phyloP scores from a whole-genome alignment of 2,888 invertebrate genomes.

The Ferdinandea cuprea region DNA sequence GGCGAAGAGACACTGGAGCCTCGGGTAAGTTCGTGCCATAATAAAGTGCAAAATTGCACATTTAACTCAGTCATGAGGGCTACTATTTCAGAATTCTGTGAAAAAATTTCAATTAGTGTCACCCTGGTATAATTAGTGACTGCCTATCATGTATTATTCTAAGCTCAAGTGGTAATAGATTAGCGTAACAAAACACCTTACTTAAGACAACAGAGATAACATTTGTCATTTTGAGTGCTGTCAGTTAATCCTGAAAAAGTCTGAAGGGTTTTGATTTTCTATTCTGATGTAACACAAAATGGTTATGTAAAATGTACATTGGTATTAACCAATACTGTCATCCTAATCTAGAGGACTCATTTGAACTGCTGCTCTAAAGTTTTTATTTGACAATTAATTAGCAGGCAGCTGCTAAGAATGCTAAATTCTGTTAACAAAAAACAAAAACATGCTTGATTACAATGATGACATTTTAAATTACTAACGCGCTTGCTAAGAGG shows the following conservation, averaged over 20 bases:
- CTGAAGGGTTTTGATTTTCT: slow-evolving; percentile 5
- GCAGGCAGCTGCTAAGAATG: background rate
- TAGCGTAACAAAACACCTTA: background rate
- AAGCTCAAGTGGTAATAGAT: slow-evolving; percentile 32
- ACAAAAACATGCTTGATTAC: too few relatives aligned
- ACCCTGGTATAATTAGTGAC: slow-evolving; percentile 16
- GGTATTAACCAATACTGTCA: background rate
- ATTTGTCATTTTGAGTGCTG: background rate
- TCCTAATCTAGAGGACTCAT: too few relatives aligned
- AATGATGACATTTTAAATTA: slow-evolving; percentile 50
- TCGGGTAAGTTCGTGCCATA: slow-evolving; percentile 78
- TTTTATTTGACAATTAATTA: slow-evolving; percentile 59
- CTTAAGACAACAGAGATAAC: background rate
- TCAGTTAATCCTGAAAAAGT: background rate
- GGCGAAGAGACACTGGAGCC: slow-evolving; percentile 84
- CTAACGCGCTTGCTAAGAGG: slow-evolving; percentile 28
- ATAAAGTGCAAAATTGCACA: background rate
- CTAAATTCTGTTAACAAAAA: slow-evolving; percentile 26
- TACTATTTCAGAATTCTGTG: slow-evolving; percentile 8
- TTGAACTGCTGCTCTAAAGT: too few relatives aligned
- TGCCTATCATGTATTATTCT: background rate
- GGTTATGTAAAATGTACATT: background rate
- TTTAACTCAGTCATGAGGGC: slow-evolving; percentile 17
- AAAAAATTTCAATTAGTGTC: slow-evolving; percentile 33
- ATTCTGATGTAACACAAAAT: background rate